Evolutionary conservation across 2,888 invertebrate species (phyloP), one percentile per base, ranked within the genome.

Genomic region (Pammene fasciana): DNA sequence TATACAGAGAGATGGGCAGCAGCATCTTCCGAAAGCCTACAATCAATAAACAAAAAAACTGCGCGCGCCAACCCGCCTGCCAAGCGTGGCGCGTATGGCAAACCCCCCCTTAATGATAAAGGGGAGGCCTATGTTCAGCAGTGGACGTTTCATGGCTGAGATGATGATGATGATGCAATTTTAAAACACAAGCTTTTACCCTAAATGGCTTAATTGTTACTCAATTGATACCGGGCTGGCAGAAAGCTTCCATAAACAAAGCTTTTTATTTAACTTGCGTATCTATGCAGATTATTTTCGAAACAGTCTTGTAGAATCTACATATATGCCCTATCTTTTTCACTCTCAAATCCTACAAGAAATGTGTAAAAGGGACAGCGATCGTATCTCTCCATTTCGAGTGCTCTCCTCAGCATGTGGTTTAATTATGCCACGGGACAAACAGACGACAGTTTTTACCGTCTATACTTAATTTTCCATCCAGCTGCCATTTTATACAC

Each of bases 361-460:
- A n/a, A 50, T 38, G 48, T 41, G 26, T 26, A 41, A 38, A 62
- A 41, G 50, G 38, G 62, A 52, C 5, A 45, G 59, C 8, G 10
- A 14, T 13, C 9, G 9, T 50, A n/a, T 18, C 38, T 52, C 16
- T 48, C 16, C 48, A 46, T n/a, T 36, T 18, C 9, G 13, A 34
- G 10, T 36, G 76, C 72, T 59, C 48, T 45, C 56, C 85, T 65
- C 90, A 88, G 88, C 90, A 82, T 87, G 91, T 78, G 83, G 84
- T 54, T 86, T 90, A 90, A 91, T 91, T 91, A 91, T 91, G 86
- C 89, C 76, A 81, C 79, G 78, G 81, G 85, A 82, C 83, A 86
- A 84, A 84, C 85, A 81, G 76, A 80, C 80, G 79, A 74, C 72
- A 70, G 82, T 89, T 90, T 90, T 90, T 90, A 80, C 54, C 13